Evolutionary conservation across 2,113 vertebrate genomes (phyloP).

Genomic region (Colaptes auratus): DNA sequence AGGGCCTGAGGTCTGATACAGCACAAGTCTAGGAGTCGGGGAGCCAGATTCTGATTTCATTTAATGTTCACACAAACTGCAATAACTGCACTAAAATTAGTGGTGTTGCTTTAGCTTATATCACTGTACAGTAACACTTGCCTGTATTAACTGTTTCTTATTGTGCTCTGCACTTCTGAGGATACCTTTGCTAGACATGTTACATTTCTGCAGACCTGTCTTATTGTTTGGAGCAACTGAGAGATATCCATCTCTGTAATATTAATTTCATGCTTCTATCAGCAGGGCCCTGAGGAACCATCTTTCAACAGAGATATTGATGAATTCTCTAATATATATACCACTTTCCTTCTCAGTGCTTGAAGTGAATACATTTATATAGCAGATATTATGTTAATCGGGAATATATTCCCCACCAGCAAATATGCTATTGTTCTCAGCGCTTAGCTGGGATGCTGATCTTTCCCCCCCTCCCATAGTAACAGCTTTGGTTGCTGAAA

Average conservation of each 20-base stretch:
- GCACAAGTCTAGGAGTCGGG: not conserved
- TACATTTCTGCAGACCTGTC: not conserved
- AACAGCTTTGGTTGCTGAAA: not conserved
- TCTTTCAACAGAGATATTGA: conserved; percentile 34
- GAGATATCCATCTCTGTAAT: conserved; percentile 47
- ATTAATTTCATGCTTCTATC: conserved; percentile 51
- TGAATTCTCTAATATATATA: conserved; percentile 15
- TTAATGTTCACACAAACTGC: not conserved
- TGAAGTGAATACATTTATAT: conserved; percentile 38
- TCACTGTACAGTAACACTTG: not conserved
- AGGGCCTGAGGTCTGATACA: not conserved
- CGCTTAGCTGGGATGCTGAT: not conserved
- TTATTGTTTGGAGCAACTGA: conserved; percentile 23
- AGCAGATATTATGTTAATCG: conserved; percentile 28
- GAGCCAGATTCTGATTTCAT: not conserved
- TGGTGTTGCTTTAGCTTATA: not conserved
- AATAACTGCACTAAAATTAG: not conserved
- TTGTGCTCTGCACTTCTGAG: not conserved
- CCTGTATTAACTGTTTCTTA: not conserved
- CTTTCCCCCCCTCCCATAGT: not conserved
- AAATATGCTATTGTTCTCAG: not conserved
- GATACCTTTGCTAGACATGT: not conserved
- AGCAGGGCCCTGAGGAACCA: not conserved
- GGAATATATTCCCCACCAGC: conserved; percentile 8
- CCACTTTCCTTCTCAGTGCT: conserved; percentile 10